These are phyloP conservation scores for Chaetogeoica ovagalla DNA, from an alignment of 2,888 invertebrate species.

Conservation along the genomic window DNA sequence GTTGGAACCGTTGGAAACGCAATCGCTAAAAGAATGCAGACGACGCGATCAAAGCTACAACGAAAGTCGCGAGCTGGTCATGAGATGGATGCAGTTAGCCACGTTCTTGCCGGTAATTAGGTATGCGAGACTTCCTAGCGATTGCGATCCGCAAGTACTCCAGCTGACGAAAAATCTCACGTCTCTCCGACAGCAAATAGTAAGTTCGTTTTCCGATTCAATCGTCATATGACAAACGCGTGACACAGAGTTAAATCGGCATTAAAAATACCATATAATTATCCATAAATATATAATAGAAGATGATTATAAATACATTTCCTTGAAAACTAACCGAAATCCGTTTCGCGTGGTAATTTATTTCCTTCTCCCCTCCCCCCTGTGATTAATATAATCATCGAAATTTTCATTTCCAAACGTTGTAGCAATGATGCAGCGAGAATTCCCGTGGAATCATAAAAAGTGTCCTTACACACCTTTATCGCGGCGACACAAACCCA, in stretches of 20 bases:
- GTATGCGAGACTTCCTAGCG: slow-evolving; percentile 86
- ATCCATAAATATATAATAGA: too few species aligned
- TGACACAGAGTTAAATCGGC: not conserved
- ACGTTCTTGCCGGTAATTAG: slow-evolving; percentile 90
- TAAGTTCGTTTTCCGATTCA: slow-evolving; percentile 59
- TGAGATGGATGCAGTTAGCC: slow-evolving; percentile 87
- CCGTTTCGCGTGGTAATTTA: not conserved
- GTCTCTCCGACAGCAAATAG: slow-evolving; percentile 72
- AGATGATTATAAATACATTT: too few species aligned
- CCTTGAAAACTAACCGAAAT: not conserved
- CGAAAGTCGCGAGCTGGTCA: slow-evolving; percentile 72
- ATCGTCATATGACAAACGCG: not conserved
- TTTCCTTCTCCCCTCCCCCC: not conserved
- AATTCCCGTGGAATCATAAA: too few species aligned
- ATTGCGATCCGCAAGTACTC: slow-evolving; percentile 77
- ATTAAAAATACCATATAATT: too few species aligned
- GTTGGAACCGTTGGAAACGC: slow-evolving; percentile 3
- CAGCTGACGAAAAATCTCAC: slow-evolving; percentile 78
- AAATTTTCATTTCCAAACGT: too few species aligned
- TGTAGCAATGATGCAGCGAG: too few species aligned
- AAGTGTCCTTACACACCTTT: too few species aligned
- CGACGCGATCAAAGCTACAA: slow-evolving; percentile 63
- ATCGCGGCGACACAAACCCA: too few species aligned
- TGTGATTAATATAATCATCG: not conserved
- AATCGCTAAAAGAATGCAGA: slow-evolving; percentile 39